These are phyloP conservation scores for Brachionus paranguensis DNA, from an alignment of 1,140 invertebrate genomes.

Conservation along the genomic window DNA sequence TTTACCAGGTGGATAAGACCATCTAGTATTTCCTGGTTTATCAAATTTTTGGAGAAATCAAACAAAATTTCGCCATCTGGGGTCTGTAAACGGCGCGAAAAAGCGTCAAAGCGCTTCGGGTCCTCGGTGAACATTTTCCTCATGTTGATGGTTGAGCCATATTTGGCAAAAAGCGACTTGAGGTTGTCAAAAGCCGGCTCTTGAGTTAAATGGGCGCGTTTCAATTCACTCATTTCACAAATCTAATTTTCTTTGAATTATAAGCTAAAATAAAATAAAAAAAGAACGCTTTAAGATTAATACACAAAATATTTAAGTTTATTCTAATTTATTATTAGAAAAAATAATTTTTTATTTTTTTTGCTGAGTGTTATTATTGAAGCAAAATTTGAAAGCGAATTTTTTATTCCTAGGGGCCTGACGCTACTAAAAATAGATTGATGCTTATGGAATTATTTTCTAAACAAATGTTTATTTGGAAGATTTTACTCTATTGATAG, in stretches of 20 bases:
- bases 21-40: conserved; percentile 34
- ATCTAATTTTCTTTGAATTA: not conserved
- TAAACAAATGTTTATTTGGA: not conserved
- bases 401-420: not conserved
- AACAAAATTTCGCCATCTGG: conserved; percentile 39
- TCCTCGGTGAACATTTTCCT: not conserved
- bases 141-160: not conserved
- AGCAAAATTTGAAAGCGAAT: not conserved
- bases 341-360: not conserved
- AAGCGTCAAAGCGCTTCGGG: not conserved
- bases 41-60: conserved; percentile 41
- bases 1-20: not conserved
- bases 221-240: conserved; percentile 2
- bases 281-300: not conserved
- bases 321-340: not conserved
- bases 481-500: not conserved
- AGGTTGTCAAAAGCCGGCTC: not conserved
- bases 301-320: not conserved
- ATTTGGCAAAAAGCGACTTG: not conserved
- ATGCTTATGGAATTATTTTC: not conserved
- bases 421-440: not conserved
- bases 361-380: not conserved
- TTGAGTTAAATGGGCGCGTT: conserved; percentile 32
- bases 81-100: not conserved
- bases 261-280: not conserved